Conservation (phyloP, 2,888 invertebrate species). For the Archips xylosteana region DNA sequence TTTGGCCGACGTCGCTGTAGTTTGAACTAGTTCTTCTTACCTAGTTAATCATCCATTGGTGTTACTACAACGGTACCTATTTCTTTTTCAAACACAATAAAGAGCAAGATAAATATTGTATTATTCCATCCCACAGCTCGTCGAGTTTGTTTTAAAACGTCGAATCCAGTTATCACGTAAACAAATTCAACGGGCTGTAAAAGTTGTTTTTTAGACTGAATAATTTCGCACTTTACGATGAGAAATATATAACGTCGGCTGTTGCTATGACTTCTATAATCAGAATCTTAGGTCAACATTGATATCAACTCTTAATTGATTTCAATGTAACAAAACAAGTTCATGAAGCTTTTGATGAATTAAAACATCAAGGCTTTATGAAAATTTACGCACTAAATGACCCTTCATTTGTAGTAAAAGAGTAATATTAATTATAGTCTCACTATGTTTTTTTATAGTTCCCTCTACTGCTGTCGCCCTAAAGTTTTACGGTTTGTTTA, state of each 20-base stretch:
- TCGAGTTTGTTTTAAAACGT: background rate
- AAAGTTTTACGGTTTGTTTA: constrained; percentile 13
- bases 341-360: too few species aligned
- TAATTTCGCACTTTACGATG: background rate
- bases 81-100: background rate
- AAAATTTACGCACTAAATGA: too few species aligned
- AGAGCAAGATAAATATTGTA: background rate
- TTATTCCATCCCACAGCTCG: background rate
- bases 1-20: constrained; percentile 23
- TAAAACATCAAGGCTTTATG: too few species aligned
- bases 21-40: constrained; percentile 13
- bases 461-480: background rate
- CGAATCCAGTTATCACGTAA: constrained; percentile 10
- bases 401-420: background rate
- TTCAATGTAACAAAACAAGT: too few species aligned
- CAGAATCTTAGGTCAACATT: too few species aligned
- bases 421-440: background rate
- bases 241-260: background rate
- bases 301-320: too few species aligned
- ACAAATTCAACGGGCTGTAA: constrained; percentile 11
- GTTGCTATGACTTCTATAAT: background rate
- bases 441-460: background rate
- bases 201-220: constrained; percentile 11
- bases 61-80: background rate
- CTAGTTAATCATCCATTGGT: constrained; percentile 15